A percentile compares a stretch with the other conserved stretches of the same genome.
These are phyloP conservation scores for Ctenosaura bakeri DNA, from an alignment of 2,797 vertebrate species.

Conservation along the genomic window DNA sequence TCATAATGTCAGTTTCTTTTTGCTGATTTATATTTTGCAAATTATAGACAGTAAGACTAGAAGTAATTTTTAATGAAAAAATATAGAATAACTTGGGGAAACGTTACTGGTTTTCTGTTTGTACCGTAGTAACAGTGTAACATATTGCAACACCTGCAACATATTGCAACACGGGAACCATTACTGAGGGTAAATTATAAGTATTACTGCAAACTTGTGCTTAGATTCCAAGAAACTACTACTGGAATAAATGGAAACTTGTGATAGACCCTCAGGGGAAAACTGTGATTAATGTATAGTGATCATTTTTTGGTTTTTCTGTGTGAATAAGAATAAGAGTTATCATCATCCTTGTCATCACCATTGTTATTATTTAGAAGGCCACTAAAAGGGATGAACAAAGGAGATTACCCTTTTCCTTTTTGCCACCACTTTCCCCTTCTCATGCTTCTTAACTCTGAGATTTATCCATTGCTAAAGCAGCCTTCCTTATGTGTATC, in stretches of 20 bases:
- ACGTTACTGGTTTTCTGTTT: constrained; percentile 51
- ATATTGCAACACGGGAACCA: constrained; percentile 58
- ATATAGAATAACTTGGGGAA: constrained; percentile 54
- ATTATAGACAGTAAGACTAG: not conserved
- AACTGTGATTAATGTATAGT: too few species aligned
- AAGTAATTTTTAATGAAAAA: constrained; percentile 42
- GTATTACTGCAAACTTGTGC: constrained; percentile 60
- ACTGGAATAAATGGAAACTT: constrained; percentile 69
- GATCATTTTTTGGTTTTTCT: too few species aligned
- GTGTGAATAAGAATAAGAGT: too few species aligned
- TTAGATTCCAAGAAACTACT: constrained; percentile 65
- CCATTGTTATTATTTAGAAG: too few species aligned
- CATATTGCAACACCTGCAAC: constrained; percentile 18
- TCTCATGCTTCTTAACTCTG: not conserved
- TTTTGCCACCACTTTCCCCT: not conserved
- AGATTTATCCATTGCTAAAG: not conserved
- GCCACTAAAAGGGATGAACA: not conserved
- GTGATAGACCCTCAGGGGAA: not conserved
- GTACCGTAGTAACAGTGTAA: constrained; percentile 55
- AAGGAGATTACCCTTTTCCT: not conserved
- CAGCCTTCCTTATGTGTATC: not conserved
- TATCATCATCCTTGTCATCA: too few species aligned
- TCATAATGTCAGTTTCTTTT: constrained; percentile 58
- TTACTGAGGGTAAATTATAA: constrained; percentile 65
- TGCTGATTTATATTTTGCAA: constrained; percentile 61